Evolutionary conservation across 2,797 vertebrate genomes (phyloP).

Genomic region (Numenius phaeopus): DNA sequence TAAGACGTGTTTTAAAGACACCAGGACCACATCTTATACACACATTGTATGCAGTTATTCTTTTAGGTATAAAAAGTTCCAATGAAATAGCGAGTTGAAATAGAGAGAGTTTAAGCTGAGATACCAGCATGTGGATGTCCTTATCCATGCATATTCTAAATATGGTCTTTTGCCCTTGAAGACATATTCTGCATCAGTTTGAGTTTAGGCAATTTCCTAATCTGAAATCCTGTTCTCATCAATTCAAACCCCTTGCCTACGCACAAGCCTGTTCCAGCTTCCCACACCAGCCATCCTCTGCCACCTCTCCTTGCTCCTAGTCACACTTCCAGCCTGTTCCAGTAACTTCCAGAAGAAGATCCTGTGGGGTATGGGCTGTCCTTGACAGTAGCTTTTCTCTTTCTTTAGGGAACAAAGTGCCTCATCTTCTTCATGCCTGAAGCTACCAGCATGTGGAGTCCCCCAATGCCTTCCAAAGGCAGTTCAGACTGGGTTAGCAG

Average conservation of each 20-base stretch:
- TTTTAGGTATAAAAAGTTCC: background rate
- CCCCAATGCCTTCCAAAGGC: background rate
- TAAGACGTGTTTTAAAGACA: background rate
- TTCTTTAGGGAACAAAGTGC: background rate
- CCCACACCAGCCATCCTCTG: background rate
- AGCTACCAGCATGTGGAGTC: background rate
- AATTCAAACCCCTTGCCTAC: background rate
- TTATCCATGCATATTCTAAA: background rate
- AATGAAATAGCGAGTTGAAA: background rate
- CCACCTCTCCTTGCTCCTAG: background rate
- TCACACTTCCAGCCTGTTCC: background rate
- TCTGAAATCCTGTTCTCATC: background rate
- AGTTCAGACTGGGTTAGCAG: background rate
- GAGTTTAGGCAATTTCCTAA: background rate
- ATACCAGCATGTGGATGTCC: background rate
- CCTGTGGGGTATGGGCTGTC: background rate
- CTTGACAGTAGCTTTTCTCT: background rate
- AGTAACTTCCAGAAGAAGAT: background rate
- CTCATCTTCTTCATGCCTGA: background rate
- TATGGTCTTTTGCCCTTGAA: background rate
- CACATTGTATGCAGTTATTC: background rate
- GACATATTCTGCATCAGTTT: background rate
- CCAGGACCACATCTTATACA: accelerated
- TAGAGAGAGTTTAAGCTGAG: background rate
- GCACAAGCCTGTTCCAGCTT: background rate